Percentiles rank a stretch among this genome's conserved stretches.
phyloP scores from a whole-genome alignment of 2,113 vertebrate species.

The Herpetotheres cachinnans region DNA sequence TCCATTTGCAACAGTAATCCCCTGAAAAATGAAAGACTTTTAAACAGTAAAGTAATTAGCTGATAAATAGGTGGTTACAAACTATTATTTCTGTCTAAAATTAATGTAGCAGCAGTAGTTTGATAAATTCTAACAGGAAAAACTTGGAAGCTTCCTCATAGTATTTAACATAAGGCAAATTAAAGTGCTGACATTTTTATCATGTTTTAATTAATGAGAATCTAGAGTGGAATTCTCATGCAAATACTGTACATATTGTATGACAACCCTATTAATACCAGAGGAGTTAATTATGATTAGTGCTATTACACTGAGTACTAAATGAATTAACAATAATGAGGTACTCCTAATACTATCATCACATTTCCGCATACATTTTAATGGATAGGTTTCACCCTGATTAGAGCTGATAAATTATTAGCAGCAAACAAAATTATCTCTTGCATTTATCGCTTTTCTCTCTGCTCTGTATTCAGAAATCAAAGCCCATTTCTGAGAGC shows the following conservation, averaged over 20 bases:
- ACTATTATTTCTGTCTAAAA: conserved; percentile 49
- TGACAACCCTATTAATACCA: conserved; percentile 61
- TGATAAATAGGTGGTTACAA: conserved; percentile 26
- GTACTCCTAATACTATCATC: conserved; percentile 32
- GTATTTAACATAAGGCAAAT: conserved; percentile 47
- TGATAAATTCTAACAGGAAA: conserved; percentile 53
- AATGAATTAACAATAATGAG: conserved; percentile 65
- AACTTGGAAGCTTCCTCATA: conserved; percentile 1
- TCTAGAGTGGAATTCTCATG: conserved; percentile 61
- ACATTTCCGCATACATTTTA: conserved; percentile 11
- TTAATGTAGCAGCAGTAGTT: conserved; percentile 26
- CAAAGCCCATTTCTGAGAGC: background rate
- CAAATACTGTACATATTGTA: conserved; percentile 48
- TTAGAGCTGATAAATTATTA: conserved; percentile 43
- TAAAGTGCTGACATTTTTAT: conserved; percentile 58
- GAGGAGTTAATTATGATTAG: conserved; percentile 65
- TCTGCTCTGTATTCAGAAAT: background rate
- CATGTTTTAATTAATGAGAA: conserved; percentile 54
- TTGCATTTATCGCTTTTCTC: background rate
- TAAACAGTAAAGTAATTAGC: conserved; percentile 8
- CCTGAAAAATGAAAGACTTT: conserved; percentile 9
- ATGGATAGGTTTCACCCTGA: conserved; percentile 46
- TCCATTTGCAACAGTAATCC: background rate
- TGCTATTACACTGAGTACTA: conserved; percentile 57
- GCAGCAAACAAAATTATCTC: conserved; percentile 38